These are phyloP conservation scores for Baronia brevicornis DNA, from an alignment of 2,888 invertebrate species.

Conservation along the genomic window DNA sequence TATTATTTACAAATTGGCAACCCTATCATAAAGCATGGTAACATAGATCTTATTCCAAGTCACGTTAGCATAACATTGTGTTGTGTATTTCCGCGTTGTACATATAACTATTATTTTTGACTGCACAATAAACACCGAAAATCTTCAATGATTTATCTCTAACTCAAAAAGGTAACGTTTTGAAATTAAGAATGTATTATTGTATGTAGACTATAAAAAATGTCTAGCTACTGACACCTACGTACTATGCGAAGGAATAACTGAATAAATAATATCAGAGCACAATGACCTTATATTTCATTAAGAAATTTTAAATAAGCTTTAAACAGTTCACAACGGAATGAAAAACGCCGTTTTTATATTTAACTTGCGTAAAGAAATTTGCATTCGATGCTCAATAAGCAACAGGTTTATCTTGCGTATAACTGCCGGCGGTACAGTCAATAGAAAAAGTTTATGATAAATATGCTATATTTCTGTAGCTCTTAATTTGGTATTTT, in stretches of 20 bases:
- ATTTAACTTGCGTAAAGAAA: conserved; percentile 9
- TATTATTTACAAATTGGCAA: no score
- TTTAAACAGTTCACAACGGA: conserved; percentile 3
- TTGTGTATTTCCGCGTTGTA: conserved; percentile 12
- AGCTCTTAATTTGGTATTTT: no score
- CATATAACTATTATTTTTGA: no score
- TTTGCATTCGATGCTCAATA: conserved; percentile 14
- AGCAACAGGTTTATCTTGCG: conserved; percentile 14
- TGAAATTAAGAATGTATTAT: no score
- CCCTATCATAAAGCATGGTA: conserved; percentile 13
- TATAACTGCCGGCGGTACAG: no score
- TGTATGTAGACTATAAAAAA: no score
- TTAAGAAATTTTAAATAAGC: conserved; percentile 12
- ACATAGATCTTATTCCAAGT: conserved; percentile 15
- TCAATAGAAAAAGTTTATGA: no score
- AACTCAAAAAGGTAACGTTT: no score
- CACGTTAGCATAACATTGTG: conserved; percentile 12
- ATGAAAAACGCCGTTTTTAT: conserved; percentile 9
- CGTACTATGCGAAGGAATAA: conserved; percentile 3
- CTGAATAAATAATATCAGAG: conserved; percentile 12
- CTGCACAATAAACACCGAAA: no score
- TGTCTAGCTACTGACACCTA: not conserved
- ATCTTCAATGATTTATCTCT: no score
- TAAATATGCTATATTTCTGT: no score
- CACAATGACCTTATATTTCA: conserved; percentile 13